Evolutionary conservation across 2,113 vertebrate genomes (phyloP).

Genomic region (Polyodon spathula): DNA sequence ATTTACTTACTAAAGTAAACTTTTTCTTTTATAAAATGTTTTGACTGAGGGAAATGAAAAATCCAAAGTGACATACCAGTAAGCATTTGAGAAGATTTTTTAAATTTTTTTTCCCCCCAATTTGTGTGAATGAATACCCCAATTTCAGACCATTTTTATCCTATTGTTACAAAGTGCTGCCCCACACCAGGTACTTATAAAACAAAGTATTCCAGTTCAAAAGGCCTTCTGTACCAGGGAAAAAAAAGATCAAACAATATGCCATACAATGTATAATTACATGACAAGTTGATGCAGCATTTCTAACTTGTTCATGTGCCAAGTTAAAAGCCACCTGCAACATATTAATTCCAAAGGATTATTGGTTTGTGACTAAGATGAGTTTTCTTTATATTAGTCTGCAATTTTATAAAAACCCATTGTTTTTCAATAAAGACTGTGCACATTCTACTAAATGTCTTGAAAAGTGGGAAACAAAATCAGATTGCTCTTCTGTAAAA

Average conservation of each 20-base stretch:
- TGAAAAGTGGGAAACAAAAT: too few species aligned
- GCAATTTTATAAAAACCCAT: too few species aligned
- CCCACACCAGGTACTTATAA: background rate
- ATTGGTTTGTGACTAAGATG: constrained; percentile 29
- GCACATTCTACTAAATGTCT: too few species aligned
- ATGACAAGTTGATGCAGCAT: constrained; percentile 33
- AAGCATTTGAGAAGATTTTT: too few species aligned
- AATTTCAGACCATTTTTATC: background rate
- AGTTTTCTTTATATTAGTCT: constrained; percentile 42
- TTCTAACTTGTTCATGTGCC: constrained; percentile 39
- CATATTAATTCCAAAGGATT: constrained; percentile 45
- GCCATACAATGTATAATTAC: constrained; percentile 39
- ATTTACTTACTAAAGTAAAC: too few species aligned
- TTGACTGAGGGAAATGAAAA: too few species aligned
- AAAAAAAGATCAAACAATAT: background rate
- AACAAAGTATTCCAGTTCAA: background rate
- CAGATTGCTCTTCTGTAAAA: too few species aligned
- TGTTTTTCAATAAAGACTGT: too few species aligned
- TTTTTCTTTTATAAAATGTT: too few species aligned
- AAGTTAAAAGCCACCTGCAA: constrained; percentile 44
- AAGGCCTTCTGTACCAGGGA: background rate
- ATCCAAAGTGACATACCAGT: too few species aligned
- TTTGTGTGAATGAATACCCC: background rate
- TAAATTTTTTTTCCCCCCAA: too few species aligned
- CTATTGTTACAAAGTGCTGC: background rate